Evolutionary conservation across 2,113 vertebrate genomes (phyloP), one percentile per base, ranked within the genome.

Genomic region (Melanerpes aurifrons): DNA sequence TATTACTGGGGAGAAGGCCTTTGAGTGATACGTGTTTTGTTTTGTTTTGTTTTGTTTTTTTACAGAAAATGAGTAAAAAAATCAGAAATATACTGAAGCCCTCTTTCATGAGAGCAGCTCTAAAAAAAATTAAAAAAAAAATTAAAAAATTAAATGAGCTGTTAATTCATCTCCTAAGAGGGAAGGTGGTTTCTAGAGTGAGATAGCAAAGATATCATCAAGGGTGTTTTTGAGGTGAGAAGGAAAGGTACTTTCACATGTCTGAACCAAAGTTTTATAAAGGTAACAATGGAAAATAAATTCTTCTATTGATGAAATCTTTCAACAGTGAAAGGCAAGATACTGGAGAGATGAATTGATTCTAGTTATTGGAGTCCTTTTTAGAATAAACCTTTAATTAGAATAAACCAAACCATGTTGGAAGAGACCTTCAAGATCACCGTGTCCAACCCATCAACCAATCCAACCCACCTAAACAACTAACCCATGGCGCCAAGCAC

Each of bases 241-340:
- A 32, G 13, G 40, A 68, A 87, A 67, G 16, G 25, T 61, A 21
- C 13, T 85, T 85, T 92, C 32, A 91, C 22, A 54, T 20, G 6
- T 48, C 69, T 87, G 10, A 72, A 77, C 43, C 43, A 26, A 78
- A 43, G 19, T 53, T 74, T 90, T 53, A 70, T 54, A 70, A 87
- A 91, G 37, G n/a, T 10, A 83, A 4, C 37, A 68, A 4, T 4
- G 15, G 53, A 77, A 90, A 80, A 91, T 16, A 56, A 22, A 61
- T 77, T 87, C 57, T 87, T 10, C 71, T 68, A 67, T 43, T 92
- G 78, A 91, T 87, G 37, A 77, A 53, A 64, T 58, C 78, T 95
- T 93, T 89, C 20, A 89, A 80, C 48, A 74, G 32, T 61, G 40
- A 64, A 91, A 91, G 72, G 21, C 1, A 2, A 80, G 25, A 13